A percentile compares a stretch with the other conserved stretches of the same genome.
Evolutionary conservation across 2,113 vertebrate genomes (phyloP).

Genomic region (Ammospiza caudacuta): DNA sequence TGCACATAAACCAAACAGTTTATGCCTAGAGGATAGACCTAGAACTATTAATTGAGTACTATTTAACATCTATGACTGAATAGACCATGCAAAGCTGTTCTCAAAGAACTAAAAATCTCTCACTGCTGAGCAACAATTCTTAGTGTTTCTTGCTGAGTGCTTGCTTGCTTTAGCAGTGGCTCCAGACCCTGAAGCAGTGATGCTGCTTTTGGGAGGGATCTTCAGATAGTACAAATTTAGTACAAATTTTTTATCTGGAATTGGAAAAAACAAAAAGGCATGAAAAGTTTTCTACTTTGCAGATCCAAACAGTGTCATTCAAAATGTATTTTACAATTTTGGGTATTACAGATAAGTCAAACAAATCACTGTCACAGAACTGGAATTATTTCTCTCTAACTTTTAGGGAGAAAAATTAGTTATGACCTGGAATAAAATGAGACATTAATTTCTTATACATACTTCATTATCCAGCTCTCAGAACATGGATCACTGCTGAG

Average conservation of each 20-base stretch:
- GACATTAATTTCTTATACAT: background rate
- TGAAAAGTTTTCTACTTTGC: background rate
- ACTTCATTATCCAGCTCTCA: background rate
- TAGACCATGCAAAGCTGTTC: background rate
- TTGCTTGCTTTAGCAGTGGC: background rate
- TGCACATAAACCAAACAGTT: background rate
- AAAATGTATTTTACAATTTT: background rate
- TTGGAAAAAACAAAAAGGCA: background rate
- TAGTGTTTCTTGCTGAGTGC: background rate
- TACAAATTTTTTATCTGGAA: background rate
- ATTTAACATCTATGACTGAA: background rate
- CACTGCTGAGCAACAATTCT: background rate
- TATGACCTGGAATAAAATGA: background rate
- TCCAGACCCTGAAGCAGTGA: background rate
- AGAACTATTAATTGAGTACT: background rate
- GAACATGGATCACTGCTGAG: background rate
- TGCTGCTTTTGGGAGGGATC: background rate
- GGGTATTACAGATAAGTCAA: background rate
- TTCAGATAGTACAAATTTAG: background rate
- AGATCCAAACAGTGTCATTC: background rate
- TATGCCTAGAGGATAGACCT: background rate
- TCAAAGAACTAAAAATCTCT: background rate
- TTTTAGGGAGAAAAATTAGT: background rate
- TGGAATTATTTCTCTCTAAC: background rate
- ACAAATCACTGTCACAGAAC: background rate